phyloP scores from a whole-genome alignment of 2,797 vertebrate species.

The Menidia menidia region DNA sequence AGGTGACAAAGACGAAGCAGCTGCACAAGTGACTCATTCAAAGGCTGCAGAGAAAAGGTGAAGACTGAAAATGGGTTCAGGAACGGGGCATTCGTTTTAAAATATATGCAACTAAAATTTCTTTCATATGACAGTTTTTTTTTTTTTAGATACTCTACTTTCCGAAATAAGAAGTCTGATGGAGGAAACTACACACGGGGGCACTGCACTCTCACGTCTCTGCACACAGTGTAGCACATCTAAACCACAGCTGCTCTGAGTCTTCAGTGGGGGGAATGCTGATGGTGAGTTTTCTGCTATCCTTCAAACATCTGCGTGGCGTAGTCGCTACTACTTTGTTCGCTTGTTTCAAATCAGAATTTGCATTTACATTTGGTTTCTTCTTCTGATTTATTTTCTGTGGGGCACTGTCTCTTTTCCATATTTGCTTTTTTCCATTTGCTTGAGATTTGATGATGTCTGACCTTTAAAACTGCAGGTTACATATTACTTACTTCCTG shows the following conservation, averaged over 20 bases:
- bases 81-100: not conserved
- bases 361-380: not conserved
- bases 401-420: not conserved
- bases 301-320: conserved; percentile 44
- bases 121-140: not conserved
- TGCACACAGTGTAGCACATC: conserved; percentile 1
- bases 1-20: not conserved
- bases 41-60: conserved; percentile 23
- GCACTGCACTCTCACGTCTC: not conserved
- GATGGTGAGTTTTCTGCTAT: conserved; percentile 53
- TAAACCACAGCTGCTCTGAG: conserved; percentile 34
- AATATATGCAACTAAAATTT: not conserved
- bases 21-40: conserved; percentile 33
- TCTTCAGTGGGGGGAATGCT: conserved; percentile 5
- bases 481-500: conserved; percentile 33
- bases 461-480: conserved; percentile 32
- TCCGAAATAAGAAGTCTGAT: conserved; percentile 15
- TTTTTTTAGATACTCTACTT: not conserved
- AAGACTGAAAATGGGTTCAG: not conserved
- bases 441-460: not conserved
- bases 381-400: not conserved
- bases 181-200: conserved; percentile 22
- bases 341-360: not conserved
- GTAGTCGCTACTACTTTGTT: not conserved
- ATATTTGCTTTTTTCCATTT: no score